Evolutionary conservation across 2,113 vertebrate genomes (phyloP).

Genomic region (Campylomormyrus numenius): DNA sequence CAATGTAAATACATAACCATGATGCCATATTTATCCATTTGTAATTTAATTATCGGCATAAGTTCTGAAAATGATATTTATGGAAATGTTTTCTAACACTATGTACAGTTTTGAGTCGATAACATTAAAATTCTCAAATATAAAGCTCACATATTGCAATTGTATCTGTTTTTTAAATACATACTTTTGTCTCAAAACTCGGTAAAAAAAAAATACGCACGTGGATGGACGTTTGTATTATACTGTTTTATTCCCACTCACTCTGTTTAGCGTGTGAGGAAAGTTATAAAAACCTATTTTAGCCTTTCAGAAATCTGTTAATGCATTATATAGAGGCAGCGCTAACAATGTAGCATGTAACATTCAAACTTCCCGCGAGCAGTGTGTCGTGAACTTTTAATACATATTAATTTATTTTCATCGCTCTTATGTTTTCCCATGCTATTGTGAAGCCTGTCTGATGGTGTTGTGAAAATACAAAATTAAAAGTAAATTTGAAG

Average conservation of each 20-base stretch:
- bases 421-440: neutral
- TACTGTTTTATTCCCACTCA: slow-evolving; percentile 60
- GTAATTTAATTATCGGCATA: slow-evolving; percentile 99
- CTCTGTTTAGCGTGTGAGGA: slow-evolving; percentile 59
- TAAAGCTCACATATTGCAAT: slow-evolving; percentile 77
- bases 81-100: slow-evolving; percentile 97
- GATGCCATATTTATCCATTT: slow-evolving; percentile 99
- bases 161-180: slow-evolving; percentile 65
- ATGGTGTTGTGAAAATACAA: neutral
- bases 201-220: slow-evolving; percentile 57
- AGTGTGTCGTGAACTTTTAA: slow-evolving; percentile 7
- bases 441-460: neutral
- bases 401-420: neutral
- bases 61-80: slow-evolving; percentile 99
- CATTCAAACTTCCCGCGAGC: slow-evolving; percentile 16
- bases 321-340: slow-evolving; percentile 42
- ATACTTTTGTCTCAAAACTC: slow-evolving; percentile 68
- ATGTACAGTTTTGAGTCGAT: slow-evolving; percentile 99
- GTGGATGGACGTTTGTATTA: slow-evolving; percentile 53
- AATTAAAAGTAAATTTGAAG: neutral
- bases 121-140: slow-evolving; percentile 94
- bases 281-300: slow-evolving; percentile 49
- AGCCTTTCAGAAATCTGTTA: slow-evolving; percentile 49
- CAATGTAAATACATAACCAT: slow-evolving; percentile 99
- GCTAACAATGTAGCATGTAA: slow-evolving; percentile 49